Base-by-base conservation (phyloP, 2,113 vertebrate genomes). In the Lepus timidus region DNA sequence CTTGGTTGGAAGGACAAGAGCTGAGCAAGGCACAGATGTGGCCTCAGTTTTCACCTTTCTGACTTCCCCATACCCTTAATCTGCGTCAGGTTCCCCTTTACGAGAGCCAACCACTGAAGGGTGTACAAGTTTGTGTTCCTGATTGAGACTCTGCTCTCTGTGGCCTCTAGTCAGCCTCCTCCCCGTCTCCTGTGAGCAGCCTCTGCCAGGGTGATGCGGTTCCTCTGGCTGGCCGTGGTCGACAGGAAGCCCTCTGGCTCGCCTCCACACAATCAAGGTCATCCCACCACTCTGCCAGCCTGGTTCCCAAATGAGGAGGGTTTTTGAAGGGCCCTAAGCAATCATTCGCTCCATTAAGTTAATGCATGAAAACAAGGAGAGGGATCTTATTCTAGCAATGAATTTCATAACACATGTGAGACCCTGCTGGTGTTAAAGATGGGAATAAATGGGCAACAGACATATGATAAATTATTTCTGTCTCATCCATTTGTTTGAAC, bases 81-180 rank as follows among this genome's bases (percentile, higher is more conserved):
- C 29, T 70, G 67, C 6, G 0, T 67, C 19, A 39, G 23, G 39
- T 92, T 95, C 85, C 81, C 76, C 95, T 90, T 85, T 94, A 52
- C 74, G 80, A 80, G 91, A 86, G 39, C 2, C 95, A 81, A 94
- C 93, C 94, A 91, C 92, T 94, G 98, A 98, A 97, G 97, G 98
- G 96, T 97, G 96, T 1, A n/a, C 87, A 9, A 91, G 75, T 96
- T 95, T 97, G 96, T 96, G 82, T 82, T 97, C 80, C 33, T 85
- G 78, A 96, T 96, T 95, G 94, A 97, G 80, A 91, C 55, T 95
- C 33, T 58, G 29, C 75, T 74, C 94, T 23, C 95, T 65, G 95
- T 96, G 75, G 95, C 90, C 51, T 9, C 71, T 87, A 90, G 82
- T 58, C 96, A 79, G 94, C 96, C 96, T 95, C 80, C n/a, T 10